phyloP scores from a whole-genome alignment of 2,888 invertebrate species.

The Pantelozetes paolii region DNA sequence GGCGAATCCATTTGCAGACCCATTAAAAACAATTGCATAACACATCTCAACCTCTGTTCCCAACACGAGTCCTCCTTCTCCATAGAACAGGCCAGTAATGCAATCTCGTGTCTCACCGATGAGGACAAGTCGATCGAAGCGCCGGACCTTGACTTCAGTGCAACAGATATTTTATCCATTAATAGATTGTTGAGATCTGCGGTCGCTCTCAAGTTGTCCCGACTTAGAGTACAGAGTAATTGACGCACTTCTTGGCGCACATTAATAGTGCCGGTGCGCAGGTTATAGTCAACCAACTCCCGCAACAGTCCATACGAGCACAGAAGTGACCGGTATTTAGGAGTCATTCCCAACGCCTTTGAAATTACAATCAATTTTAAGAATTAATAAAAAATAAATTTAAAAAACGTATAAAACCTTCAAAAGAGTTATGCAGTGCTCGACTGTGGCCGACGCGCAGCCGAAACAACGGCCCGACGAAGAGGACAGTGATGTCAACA shows the following conservation, averaged over 20 bases:
- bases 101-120: slow-evolving; percentile 82
- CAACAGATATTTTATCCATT: slow-evolving; percentile 67
- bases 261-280: slow-evolving; percentile 61
- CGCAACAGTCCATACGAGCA: slow-evolving; percentile 81
- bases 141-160: slow-evolving; percentile 54
- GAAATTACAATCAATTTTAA: neutral
- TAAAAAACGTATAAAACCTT: slow-evolving; percentile 53
- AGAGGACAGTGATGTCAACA: slow-evolving; percentile 33
- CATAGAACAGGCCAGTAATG: slow-evolving; percentile 76
- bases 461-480: slow-evolving; percentile 56
- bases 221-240: slow-evolving; percentile 78
- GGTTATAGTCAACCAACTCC: slow-evolving; percentile 82
- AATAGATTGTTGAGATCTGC: slow-evolving; percentile 76
- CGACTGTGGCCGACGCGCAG: slow-evolving; percentile 76
- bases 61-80: slow-evolving; percentile 91
- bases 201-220: slow-evolving; percentile 76
- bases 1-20: slow-evolving; percentile 62
- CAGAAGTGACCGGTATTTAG: slow-evolving; percentile 67
- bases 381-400: neutral
- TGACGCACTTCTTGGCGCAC: slow-evolving; percentile 84
- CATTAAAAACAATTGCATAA: slow-evolving; percentile 78
- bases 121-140: slow-evolving; percentile 45
- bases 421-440: slow-evolving; percentile 85
- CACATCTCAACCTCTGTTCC: slow-evolving; percentile 76
- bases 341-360: slow-evolving; percentile 74